Evolutionary conservation across 2,113 vertebrate species (phyloP).

Genomic region (Albula glossodonta): DNA sequence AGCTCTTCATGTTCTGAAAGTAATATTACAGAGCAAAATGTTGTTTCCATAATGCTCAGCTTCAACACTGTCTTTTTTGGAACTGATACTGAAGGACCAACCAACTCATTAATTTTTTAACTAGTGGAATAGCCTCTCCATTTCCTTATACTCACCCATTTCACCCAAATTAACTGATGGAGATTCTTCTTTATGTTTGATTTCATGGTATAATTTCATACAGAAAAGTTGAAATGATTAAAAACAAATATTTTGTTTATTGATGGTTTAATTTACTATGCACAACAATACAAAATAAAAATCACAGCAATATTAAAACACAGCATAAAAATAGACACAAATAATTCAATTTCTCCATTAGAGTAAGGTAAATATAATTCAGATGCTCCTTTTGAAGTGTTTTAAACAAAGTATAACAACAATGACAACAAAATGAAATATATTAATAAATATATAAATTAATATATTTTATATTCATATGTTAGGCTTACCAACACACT

Average conservation of each 20-base stretch:
- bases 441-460: neutral
- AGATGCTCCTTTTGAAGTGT: neutral
- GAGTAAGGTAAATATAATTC: neutral
- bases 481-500: neutral
- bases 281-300: slow-evolving; percentile 55
- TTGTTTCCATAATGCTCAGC: no score
- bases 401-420: slow-evolving; percentile 11
- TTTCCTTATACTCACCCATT: slow-evolving; percentile 9
- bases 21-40: no score
- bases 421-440: neutral
- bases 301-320: slow-evolving; percentile 49
- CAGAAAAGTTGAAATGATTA: slow-evolving; percentile 5
- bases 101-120: no score
- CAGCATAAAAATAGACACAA: slow-evolving; percentile 5
- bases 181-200: no score
- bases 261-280: slow-evolving; percentile 17
- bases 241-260: slow-evolving; percentile 11
- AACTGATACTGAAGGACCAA: no score
- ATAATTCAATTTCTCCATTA: neutral
- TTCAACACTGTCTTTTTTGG: no score
- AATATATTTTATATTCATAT: neutral
- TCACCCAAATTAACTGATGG: slow-evolving; percentile 31
- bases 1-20: no score
- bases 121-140: no score
- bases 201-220: no score